A percentile compares a stretch with the other conserved stretches of the same genome.
Conservation (phyloP, 1,140 invertebrate species). For the Neodiprion virginianus region DNA sequence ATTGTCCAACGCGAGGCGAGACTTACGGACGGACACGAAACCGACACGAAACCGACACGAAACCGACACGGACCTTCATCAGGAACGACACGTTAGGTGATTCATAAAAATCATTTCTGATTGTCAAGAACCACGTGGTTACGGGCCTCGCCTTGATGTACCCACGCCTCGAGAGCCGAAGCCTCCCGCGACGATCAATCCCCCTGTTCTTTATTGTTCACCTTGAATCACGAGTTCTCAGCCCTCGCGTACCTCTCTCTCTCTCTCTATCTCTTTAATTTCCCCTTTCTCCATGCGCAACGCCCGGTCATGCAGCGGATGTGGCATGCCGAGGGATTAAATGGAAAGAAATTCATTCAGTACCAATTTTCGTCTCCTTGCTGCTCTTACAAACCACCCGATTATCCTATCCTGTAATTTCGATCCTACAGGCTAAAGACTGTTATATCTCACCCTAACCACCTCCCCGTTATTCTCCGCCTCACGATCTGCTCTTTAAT, state of each 20-base stretch:
- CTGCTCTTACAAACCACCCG: constrained; percentile 61
- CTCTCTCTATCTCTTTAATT: constrained; percentile 26
- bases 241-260: constrained; percentile 20
- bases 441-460: constrained; percentile 25
- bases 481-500: constrained; percentile 5
- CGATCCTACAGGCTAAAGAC: constrained; percentile 44
- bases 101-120: constrained; percentile 57
- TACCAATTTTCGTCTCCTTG: constrained; percentile 49
- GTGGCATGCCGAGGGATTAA: too few relatives aligned
- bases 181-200: constrained; percentile 60
- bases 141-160: constrained; percentile 19
- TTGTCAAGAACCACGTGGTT: constrained; percentile 38
- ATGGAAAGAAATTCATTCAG: constrained; percentile 22
- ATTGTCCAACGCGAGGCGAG: constrained; percentile 34
- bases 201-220: constrained; percentile 26
- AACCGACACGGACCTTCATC: constrained; percentile 47
- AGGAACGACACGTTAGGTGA: constrained; percentile 59
- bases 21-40: not conserved
- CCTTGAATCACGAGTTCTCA: constrained; percentile 27
- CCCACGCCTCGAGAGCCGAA: constrained; percentile 45
- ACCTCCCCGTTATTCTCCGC: constrained; percentile 7
- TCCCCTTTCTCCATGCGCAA: not conserved
- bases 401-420: constrained; percentile 61
- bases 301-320: too few relatives aligned
- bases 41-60: constrained; percentile 18